Evolutionary conservation across 2,113 vertebrate genomes (phyloP).

Genomic region (Genyomyrus donnyi): DNA sequence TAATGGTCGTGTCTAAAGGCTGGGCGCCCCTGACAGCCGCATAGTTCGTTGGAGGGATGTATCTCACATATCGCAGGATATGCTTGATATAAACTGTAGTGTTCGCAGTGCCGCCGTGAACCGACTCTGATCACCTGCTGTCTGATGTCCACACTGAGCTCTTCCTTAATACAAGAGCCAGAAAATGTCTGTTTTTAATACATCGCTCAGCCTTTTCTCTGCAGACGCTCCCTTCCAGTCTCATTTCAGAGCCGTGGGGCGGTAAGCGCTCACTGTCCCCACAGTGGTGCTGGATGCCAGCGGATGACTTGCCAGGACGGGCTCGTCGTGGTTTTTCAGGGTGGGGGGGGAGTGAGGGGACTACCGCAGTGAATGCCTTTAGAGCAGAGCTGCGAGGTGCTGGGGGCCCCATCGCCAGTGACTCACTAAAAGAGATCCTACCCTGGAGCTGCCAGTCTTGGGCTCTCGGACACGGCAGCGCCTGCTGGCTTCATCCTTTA

Average conservation of each 20-base stretch:
- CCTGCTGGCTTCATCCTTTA: neutral
- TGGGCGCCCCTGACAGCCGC: neutral
- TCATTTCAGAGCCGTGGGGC: neutral
- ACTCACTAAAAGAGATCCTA: neutral
- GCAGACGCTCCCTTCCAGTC: neutral
- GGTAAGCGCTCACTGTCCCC: neutral
- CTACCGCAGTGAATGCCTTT: neutral
- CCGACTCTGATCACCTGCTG: neutral
- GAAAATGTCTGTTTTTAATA: neutral
- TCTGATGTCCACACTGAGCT: neutral
- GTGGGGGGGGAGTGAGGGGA: neutral
- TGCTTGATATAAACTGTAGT: neutral
- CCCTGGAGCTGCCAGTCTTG: neutral
- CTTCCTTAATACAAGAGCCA: neutral
- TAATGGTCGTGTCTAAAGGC: neutral
- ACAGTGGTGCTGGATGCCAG: neutral
- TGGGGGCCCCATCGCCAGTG: neutral
- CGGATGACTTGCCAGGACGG: neutral
- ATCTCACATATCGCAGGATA: neutral
- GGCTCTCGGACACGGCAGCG: neutral
- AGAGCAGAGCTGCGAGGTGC: neutral
- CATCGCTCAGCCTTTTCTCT: neutral
- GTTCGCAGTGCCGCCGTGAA: neutral
- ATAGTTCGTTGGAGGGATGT: neutral
- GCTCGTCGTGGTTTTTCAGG: neutral